Evolutionary conservation across 2,888 invertebrate genomes (phyloP).

Genomic region (Drosophila ustulata): DNA sequence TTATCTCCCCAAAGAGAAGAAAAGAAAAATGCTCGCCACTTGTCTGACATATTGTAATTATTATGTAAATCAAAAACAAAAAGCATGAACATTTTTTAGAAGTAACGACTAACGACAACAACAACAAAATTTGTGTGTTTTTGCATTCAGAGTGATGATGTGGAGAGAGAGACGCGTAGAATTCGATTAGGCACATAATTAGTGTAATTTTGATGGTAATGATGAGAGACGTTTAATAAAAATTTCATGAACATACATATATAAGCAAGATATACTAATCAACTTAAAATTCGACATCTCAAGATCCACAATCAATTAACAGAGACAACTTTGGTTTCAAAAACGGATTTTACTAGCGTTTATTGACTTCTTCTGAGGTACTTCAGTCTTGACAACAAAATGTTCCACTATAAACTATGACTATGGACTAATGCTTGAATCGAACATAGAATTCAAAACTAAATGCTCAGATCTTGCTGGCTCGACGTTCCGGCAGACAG

Average conservation of each 20-base stretch:
- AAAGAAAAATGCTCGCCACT: slow-evolving; percentile 45
- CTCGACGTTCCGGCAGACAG: slow-evolving; percentile 61
- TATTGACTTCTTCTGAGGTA: slow-evolving; percentile 82
- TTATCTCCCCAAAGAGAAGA: slow-evolving; percentile 5
- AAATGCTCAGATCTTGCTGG: slow-evolving; percentile 62
- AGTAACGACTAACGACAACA: slow-evolving; percentile 30
- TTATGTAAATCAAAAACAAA: slow-evolving; percentile 68
- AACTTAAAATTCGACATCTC: neutral
- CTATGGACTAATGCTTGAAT: slow-evolving; percentile 58
- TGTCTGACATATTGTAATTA: slow-evolving; percentile 72
- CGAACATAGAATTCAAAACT: slow-evolving; percentile 56
- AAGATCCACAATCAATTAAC: too few relatives aligned
- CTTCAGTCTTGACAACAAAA: slow-evolving; percentile 81
- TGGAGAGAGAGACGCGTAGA: slow-evolving; percentile 45
- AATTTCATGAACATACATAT: slow-evolving; percentile 63
- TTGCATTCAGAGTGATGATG: slow-evolving; percentile 46
- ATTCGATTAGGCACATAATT: slow-evolving; percentile 75
- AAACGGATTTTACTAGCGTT: slow-evolving; percentile 70
- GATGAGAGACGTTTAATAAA: slow-evolving; percentile 73
- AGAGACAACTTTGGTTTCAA: slow-evolving; percentile 47
- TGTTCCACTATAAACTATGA: slow-evolving; percentile 71
- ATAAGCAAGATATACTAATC: neutral
- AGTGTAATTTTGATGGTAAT: slow-evolving; percentile 67
- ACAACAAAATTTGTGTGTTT: slow-evolving; percentile 54
- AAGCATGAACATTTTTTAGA: slow-evolving; percentile 59